Base-by-base conservation (phyloP, 2,113 vertebrate genomes). In the Eudyptes chrysolophus region DNA sequence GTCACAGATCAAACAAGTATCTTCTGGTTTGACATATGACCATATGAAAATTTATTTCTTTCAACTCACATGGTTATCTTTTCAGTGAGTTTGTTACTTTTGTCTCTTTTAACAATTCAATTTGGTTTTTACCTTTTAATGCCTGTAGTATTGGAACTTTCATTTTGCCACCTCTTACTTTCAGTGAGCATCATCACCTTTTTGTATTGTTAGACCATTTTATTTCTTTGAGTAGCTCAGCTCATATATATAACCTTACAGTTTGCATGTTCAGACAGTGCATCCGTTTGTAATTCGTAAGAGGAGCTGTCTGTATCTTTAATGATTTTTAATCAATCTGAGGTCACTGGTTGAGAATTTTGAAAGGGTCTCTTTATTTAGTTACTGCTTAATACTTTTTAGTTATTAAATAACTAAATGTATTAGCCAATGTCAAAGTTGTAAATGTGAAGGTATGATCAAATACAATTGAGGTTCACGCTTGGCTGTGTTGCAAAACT, bases 21-120 rank as follows among this genome's bases (percentile, higher is more conserved):
- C 8, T 72, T 93, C 27, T 6, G 8, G 24, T 83, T 44, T 81
- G 36, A 40, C 16, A 2, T 36, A 26, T 4, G 21, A 62, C 14
- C 17, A 3, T 40, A 32, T 5, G 16, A 64, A 60, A 38, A 36
- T n/a, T 4, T 40, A 6, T 58, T 81, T 87, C 2, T 64, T 87
- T 81, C 11, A 34, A 19, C 13, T 71, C 27, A 29, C 0, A 3
- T 0, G 1, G 7, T 58, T 82, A 17, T 9, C 16, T 48, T 60
- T 69, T 87, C 44, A 68, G 24, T 19, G 46, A 86, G 6, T 64
- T 86, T 60, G 34, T 64, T 70, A 20, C 52, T 64, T 79, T 42
- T 55, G 10, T 40, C 14, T 76, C 61, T 75, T 75, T 25, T 30
- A 82, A 38, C 5, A 20, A 26, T 72, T 62, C 49, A 30, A 0